These are phyloP conservation scores for Styela clava DNA, from an alignment of 23 tunicate genomes.

Conservation along the genomic window DNA sequence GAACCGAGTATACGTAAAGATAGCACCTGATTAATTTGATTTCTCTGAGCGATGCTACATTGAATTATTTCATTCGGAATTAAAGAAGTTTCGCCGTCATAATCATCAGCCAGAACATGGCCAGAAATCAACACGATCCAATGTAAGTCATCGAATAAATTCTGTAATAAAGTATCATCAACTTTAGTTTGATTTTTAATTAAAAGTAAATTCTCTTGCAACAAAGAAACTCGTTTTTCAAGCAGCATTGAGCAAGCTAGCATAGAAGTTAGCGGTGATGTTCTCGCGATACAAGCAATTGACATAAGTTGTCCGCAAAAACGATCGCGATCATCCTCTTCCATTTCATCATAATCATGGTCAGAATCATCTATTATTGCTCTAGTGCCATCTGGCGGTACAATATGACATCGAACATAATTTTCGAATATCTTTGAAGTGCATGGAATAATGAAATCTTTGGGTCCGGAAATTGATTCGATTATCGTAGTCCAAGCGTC, in stretches of 20 bases:
- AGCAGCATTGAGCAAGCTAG: constrained; percentile 2
- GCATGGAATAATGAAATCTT: constrained; percentile 26
- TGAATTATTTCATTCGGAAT: constrained; percentile 54
- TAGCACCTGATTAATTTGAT: constrained; percentile 28
- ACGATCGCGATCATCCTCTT: constrained; percentile 55
- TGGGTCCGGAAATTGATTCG: constrained; percentile 14
- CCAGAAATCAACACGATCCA: constrained; percentile 64
- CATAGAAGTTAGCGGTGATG: neutral
- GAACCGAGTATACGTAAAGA: constrained; percentile 65
- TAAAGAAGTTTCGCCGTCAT: constrained; percentile 61
- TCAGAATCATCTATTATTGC: constrained; percentile 22
- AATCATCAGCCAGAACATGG: constrained; percentile 55
- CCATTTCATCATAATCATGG: constrained; percentile 63
- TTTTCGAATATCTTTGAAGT: constrained; percentile 33
- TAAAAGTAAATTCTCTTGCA: neutral
- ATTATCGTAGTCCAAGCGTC: constrained; percentile 55
- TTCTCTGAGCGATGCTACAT: constrained; percentile 51
- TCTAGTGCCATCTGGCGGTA: constrained; percentile 62
- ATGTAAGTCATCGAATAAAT: constrained; percentile 68
- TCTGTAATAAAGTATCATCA: neutral
- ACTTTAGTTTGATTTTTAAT: neutral
- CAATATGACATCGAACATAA: constrained; percentile 50
- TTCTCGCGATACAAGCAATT: constrained; percentile 41
- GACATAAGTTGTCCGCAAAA: constrained; percentile 59
- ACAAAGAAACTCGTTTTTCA: neutral